Base-by-base conservation (phyloP, 2,113 vertebrate species). In the Dromaius novaehollandiae region DNA sequence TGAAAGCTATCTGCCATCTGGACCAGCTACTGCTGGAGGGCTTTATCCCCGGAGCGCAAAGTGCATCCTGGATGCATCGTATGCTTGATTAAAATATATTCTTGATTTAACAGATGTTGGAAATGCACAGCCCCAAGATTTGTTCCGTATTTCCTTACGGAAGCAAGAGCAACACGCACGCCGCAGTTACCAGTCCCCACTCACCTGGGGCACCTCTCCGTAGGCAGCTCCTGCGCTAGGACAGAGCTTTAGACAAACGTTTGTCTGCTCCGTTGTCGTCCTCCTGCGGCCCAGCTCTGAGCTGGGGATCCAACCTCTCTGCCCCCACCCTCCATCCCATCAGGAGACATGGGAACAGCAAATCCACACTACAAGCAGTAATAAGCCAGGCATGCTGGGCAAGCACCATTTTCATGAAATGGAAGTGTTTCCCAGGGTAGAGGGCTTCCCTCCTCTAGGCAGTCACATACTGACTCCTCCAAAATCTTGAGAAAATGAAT, bases 171-270 rank as follows among this genome's bases (percentile, higher is more conserved):
- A 46, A 53, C 28, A 63, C 28, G 7, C 7, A 9, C 34, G 60
- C 46, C 30, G 63, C 38, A 0, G 2, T 1, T 26, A n/a, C 84
- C 5, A 6, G 14, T 17, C 20, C 36, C 12, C 0, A 0, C 65
- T 64, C 30, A 28, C 32, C 26, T 0, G 0, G 7, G 44, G 16
- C 63, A 18, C 60, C 42, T 73, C 70, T 64, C 55, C 18, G 1
- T 7, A 12, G 50, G 21, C 1, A 82, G 55, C 55, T 56, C 26
- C 55, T 16, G 16, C 55, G 7, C 56, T 17, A 18, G 28, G 9
- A 58, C 15, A 32, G 68, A 77, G 60, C 44, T 60, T 22, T 5
- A 25, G 44, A 2, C 8, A 7, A 14, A 16, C n/a, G 18, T 46
- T 44, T 28, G 60, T 32, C 80, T 34, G n/a, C 64, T 51, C 48